Evolutionary conservation across 2,113 vertebrate genomes (phyloP).

Genomic region (Dipodomys spectabilis): DNA sequence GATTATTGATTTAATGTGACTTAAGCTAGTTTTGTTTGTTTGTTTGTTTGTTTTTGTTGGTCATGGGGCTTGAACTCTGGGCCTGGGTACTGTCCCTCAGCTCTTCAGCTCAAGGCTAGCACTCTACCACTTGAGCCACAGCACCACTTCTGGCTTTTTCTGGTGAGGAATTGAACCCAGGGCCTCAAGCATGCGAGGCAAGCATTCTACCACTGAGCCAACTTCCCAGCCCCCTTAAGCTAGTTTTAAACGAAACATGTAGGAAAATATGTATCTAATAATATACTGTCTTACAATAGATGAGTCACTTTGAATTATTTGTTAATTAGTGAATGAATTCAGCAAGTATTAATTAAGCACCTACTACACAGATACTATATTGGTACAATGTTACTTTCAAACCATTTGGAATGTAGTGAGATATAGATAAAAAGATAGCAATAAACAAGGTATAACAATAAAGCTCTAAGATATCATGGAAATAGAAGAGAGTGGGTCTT

Average conservation of each 20-base stretch:
- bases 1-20: neutral
- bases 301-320: slow-evolving; percentile 18
- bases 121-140: no score
- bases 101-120: no score
- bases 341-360: neutral
- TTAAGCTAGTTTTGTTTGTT: neutral
- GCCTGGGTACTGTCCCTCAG: no score
- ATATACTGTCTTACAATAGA: neutral
- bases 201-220: no score
- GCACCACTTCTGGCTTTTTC: no score
- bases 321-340: neutral
- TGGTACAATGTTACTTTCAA: neutral
- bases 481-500: neutral
- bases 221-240: neutral
- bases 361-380: neutral
- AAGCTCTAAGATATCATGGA: slow-evolving; percentile 1
- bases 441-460: slow-evolving; percentile 19
- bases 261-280: neutral
- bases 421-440: neutral
- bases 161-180: no score
- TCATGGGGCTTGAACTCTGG: no score
- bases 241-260: slow-evolving; percentile 22
- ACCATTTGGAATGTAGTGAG: neutral
- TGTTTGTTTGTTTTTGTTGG: no score
- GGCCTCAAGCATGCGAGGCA: no score